Evolutionary conservation across 2,888 invertebrate species (phyloP).

Genomic region (Nezara viridula): DNA sequence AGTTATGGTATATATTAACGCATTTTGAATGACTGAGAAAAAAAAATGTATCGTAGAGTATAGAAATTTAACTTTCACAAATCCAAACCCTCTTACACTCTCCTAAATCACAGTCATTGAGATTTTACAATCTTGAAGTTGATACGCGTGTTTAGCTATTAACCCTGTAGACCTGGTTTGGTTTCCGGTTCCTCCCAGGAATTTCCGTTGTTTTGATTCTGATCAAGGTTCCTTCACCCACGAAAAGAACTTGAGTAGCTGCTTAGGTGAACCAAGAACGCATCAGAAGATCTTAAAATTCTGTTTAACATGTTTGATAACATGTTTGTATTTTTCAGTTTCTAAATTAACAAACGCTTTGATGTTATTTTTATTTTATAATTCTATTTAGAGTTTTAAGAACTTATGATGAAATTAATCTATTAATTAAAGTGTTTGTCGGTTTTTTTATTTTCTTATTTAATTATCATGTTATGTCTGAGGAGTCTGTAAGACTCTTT

Average conservation of each 20-base stretch:
- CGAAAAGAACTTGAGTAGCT: background rate
- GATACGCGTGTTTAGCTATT: constrained; percentile 1
- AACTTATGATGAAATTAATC: too few relatives aligned
- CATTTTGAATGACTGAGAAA: background rate
- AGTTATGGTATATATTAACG: too few relatives aligned
- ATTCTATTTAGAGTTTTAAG: too few relatives aligned
- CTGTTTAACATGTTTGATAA: too few relatives aligned
- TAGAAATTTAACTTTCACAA: constrained; percentile 8
- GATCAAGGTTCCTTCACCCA: background rate
- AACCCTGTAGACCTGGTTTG: background rate
- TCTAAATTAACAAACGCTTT: too few relatives aligned
- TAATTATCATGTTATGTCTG: too few relatives aligned
- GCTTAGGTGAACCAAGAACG: background rate
- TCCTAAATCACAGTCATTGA: background rate
- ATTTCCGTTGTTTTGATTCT: background rate
- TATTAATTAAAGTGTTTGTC: too few relatives aligned
- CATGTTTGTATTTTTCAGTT: too few relatives aligned
- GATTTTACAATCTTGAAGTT: constrained; percentile 4
- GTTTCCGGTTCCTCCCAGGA: constrained; percentile 24
- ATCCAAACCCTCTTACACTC: background rate
- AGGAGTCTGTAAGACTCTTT: too few relatives aligned
- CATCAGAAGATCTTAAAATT: too few relatives aligned
- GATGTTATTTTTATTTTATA: too few relatives aligned
- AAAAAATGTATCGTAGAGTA: background rate
- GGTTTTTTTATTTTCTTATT: too few relatives aligned